These are phyloP conservation scores for Apis laboriosa DNA, from an alignment of 1,140 invertebrate genomes.

Conservation along the genomic window DNA sequence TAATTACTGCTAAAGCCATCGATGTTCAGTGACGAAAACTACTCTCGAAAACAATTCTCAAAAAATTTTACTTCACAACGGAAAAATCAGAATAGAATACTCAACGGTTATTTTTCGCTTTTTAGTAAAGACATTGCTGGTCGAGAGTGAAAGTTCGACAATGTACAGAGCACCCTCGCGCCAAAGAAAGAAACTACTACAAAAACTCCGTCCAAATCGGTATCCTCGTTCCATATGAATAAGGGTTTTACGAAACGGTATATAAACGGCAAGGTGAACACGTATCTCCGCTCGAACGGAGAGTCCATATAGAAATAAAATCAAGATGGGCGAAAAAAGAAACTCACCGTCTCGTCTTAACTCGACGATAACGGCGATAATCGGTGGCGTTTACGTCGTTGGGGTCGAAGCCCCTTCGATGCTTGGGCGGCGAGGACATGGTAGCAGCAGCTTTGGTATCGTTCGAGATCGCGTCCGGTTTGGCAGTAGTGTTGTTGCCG, in stretches of 20 bases:
- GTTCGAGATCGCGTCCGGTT: slow-evolving; percentile 51
- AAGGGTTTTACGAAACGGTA: not conserved
- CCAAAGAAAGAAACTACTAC: too few relatives aligned
- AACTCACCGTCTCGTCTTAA: slow-evolving; percentile 77
- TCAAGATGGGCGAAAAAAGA: not conserved
- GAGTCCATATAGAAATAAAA: slow-evolving; percentile 1
- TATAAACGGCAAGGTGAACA: slow-evolving; percentile 12
- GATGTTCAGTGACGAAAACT: too few relatives aligned
- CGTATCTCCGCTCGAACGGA: slow-evolving; percentile 22
- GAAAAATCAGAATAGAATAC: not conserved
- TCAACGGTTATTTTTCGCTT: not conserved
- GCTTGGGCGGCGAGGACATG: slow-evolving; percentile 76
- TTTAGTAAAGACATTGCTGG: too few relatives aligned
- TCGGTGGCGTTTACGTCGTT: slow-evolving; percentile 73
- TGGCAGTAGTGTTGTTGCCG: slow-evolving; percentile 31
- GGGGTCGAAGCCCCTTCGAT: slow-evolving; percentile 76
- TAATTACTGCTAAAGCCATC: too few relatives aligned
- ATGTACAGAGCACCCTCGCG: too few relatives aligned
- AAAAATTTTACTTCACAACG: too few relatives aligned
- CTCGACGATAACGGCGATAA: slow-evolving; percentile 75
- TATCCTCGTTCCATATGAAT: not conserved
- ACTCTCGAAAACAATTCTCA: too few relatives aligned
- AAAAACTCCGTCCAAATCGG: too few relatives aligned
- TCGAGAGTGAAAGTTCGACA: too few relatives aligned
- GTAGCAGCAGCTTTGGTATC: slow-evolving; percentile 67